A percentile compares a stretch with the other conserved stretches of the same genome.
phyloP scores from a whole-genome alignment of 2,113 vertebrate species.

The Girardinichthys multiradiatus region DNA sequence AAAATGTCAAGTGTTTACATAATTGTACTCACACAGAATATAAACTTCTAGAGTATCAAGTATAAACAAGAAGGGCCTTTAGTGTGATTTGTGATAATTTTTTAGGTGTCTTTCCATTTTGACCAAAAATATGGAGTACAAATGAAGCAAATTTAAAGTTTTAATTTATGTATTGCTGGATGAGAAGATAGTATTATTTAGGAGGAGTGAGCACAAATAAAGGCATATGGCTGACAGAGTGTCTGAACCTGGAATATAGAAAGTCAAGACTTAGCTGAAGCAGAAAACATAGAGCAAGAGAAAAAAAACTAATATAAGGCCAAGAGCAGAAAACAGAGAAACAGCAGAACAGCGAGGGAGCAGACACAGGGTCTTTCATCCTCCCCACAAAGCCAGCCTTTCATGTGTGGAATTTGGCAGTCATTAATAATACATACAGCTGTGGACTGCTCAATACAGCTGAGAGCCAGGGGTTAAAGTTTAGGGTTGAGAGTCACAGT shows the following conservation, averaged over 20 bases:
- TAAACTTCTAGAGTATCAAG: background rate
- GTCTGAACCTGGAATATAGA: conserved; percentile 13
- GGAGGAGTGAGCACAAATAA: conserved; percentile 34
- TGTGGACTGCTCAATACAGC: conserved; percentile 42
- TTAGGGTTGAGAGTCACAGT: conserved; percentile 48
- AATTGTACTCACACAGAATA: conserved; percentile 9
- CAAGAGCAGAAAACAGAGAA: conserved; percentile 25
- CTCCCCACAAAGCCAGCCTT: conserved; percentile 74
- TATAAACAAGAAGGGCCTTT: no score
- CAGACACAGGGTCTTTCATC: conserved; percentile 73
- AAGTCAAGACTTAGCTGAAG: conserved; percentile 22
- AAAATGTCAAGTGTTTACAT: conserved; percentile 4
- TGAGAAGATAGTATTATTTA: conserved; percentile 26
- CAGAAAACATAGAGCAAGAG: background rate
- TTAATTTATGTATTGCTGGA: background rate
- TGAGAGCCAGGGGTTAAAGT: conserved; percentile 62
- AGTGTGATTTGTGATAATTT: background rate
- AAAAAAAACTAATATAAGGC: conserved; percentile 30
- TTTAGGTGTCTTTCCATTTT: background rate
- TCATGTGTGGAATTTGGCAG: conserved; percentile 76
- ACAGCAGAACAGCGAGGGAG: conserved; percentile 24
- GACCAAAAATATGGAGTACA: background rate
- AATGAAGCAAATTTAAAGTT: background rate
- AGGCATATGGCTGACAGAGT: conserved; percentile 21
- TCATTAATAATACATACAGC: conserved; percentile 79